Evolutionary conservation across 2,888 invertebrate species (phyloP).

Genomic region (Pimpla rufipes): DNA sequence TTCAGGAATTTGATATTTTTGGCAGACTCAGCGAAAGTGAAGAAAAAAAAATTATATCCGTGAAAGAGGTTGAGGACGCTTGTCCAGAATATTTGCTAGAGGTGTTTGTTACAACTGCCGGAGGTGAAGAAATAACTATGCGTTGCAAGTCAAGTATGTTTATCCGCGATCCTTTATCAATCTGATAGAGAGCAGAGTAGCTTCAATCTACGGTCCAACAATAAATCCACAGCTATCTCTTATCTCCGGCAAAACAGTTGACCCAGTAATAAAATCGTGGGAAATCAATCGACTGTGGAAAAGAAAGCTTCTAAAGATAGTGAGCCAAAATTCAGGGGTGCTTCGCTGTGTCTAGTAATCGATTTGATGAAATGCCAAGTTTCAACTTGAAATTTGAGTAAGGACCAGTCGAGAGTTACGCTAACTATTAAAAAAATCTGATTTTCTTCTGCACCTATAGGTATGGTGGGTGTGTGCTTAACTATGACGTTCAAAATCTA

Average conservation of each 20-base stretch:
- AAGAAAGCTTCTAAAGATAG: background rate
- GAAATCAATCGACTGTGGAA: background rate
- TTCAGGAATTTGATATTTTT: conserved; percentile 29
- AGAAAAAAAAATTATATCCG: background rate
- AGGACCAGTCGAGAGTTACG: background rate
- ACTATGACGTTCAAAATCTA: no score
- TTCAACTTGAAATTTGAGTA: background rate
- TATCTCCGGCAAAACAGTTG: conserved; percentile 2
- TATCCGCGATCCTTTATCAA: background rate
- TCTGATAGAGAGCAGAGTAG: background rate
- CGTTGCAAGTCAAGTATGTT: background rate
- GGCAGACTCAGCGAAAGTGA: background rate
- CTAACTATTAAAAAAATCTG: no score
- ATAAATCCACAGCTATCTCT: background rate
- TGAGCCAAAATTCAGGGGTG: conserved; percentile 5
- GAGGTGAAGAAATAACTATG: background rate
- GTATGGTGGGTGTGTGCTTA: no score
- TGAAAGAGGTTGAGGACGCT: background rate
- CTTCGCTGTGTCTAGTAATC: background rate
- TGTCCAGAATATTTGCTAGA: background rate
- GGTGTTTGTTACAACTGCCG: background rate
- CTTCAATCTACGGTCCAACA: background rate
- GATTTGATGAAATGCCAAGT: conserved; percentile 16
- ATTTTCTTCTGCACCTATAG: no score
- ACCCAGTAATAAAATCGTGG: conserved; percentile 24